Percentiles rank a stretch among this genome's conserved stretches.
These are phyloP conservation scores for Sarcophaga carnaria DNA, from an alignment of 2,888 invertebrate species.

Conservation along the genomic window DNA sequence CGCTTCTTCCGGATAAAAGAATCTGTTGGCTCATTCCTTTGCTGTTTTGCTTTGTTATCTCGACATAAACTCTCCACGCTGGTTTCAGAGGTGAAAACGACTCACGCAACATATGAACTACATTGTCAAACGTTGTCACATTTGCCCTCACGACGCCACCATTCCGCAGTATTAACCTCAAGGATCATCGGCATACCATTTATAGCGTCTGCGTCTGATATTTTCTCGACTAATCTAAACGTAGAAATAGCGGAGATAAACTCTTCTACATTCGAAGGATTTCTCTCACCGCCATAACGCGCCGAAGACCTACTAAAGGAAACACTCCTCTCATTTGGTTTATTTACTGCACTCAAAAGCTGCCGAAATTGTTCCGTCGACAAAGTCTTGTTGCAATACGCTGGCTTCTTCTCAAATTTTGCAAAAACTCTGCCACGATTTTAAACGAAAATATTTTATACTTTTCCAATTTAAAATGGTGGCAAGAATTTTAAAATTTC, in stretches of 20 bases:
- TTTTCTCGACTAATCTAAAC: constrained; percentile 59
- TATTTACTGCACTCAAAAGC: constrained; percentile 17
- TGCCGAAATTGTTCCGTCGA: constrained; percentile 33
- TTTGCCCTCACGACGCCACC: constrained; percentile 48
- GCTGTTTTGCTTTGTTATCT: constrained; percentile 64
- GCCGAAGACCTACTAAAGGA: no score
- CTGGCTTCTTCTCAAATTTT: constrained; percentile 9
- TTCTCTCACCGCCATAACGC: no score
- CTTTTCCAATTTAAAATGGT: no score
- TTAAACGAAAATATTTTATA: not conserved
- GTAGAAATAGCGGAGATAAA: constrained; percentile 49
- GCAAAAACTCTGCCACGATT: not conserved
- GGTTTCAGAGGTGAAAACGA: no score
- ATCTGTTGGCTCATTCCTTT: constrained; percentile 36
- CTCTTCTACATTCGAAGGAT: no score
- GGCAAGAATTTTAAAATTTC: no score
- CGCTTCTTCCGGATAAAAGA: constrained; percentile 60
- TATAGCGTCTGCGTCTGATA: constrained; percentile 57
- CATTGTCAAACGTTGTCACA: constrained; percentile 21
- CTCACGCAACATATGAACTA: no score
- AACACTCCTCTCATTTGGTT: no score
- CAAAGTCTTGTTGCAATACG: constrained; percentile 6
- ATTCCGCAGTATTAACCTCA: not conserved
- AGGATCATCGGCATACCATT: constrained; percentile 63
- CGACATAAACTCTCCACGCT: constrained; percentile 64